phyloP scores from a whole-genome alignment of 1,140 invertebrate species.

The Eumaeus atala region DNA sequence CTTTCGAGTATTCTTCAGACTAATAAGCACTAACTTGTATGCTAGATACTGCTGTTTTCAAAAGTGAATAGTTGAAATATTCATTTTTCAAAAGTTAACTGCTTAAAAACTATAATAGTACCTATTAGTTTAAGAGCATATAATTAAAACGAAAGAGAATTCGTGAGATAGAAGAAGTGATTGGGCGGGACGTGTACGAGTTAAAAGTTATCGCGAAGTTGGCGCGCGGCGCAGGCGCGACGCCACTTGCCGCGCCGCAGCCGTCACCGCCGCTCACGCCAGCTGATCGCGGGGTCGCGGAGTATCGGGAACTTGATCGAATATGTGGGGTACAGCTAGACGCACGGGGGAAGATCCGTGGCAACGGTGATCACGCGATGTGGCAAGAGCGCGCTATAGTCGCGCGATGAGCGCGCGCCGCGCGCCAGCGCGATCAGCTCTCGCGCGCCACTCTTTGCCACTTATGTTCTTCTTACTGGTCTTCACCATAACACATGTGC shows the following conservation, averaged over 20 bases:
- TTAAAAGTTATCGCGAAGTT: constrained; percentile 27
- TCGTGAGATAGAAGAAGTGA: constrained; percentile 14
- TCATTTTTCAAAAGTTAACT: no score
- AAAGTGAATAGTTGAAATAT: no score
- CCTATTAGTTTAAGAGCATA: no score
- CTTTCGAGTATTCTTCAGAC: no score
- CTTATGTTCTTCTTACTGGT: constrained; percentile 37
- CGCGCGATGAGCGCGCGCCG: constrained; percentile 60
- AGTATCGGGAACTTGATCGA: constrained; percentile 1
- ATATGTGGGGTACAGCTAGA: constrained; percentile 7
- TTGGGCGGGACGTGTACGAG: constrained; percentile 29
- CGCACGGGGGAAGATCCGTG: constrained; percentile 20
- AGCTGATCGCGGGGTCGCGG: constrained; percentile 18
- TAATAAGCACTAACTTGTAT: no score
- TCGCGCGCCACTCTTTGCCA: constrained; percentile 31
- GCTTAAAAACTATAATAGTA: no score
- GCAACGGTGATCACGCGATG: constrained; percentile 53
- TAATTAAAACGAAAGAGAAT: constrained; percentile 9
- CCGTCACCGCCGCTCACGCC: constrained; percentile 50
- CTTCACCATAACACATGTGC: constrained; percentile 38
- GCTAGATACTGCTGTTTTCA: no score
- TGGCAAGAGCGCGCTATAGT: constrained; percentile 33
- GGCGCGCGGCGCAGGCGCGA: constrained; percentile 60
- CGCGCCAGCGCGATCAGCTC: constrained; percentile 30
- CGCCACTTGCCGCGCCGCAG: constrained; percentile 50